A percentile compares a stretch with the other conserved stretches of the same genome.
These are phyloP conservation scores for Prorops nasuta DNA, from an alignment of 1,140 invertebrate genomes.

Conservation along the genomic window DNA sequence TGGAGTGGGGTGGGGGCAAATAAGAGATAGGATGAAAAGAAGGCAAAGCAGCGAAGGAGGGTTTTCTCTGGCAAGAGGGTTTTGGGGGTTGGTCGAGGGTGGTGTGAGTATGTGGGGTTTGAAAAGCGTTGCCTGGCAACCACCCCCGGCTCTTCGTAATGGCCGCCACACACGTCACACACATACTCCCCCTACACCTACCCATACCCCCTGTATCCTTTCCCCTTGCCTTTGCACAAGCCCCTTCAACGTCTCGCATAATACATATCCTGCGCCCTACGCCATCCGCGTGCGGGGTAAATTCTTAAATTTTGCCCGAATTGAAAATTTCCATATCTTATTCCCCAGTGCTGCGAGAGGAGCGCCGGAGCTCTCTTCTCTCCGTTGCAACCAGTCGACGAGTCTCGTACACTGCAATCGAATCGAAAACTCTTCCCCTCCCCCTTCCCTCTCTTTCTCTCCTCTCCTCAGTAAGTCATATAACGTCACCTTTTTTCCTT, in stretches of 20 bases:
- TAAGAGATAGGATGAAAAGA: background rate
- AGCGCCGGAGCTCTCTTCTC: too few relatives aligned
- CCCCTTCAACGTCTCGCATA: constrained; percentile 24
- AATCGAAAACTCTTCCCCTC: constrained; percentile 26
- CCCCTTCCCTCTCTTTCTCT: constrained; percentile 3
- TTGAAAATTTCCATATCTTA: constrained; percentile 53
- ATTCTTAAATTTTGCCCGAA: constrained; percentile 52
- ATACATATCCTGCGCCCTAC: constrained; percentile 37
- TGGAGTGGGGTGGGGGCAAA: too few relatives aligned
- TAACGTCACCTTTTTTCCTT: too few relatives aligned
- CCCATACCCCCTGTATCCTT: constrained; percentile 8
- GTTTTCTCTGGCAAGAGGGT: constrained; percentile 20
- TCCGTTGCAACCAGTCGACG: too few relatives aligned
- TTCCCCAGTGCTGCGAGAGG: constrained; percentile 22
- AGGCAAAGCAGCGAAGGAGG: background rate
- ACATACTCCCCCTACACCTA: constrained; percentile 24
- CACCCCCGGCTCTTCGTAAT: constrained; percentile 49
- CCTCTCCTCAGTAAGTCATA: too few relatives aligned
- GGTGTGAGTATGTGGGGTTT: constrained; percentile 54
- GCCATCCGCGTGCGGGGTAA: constrained; percentile 33
- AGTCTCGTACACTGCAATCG: constrained; percentile 32
- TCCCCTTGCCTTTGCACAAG: background rate
- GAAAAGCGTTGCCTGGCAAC: constrained; percentile 55
- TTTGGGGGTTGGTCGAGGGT: constrained; percentile 47
- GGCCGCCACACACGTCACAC: constrained; percentile 55